Evolutionary conservation across 2,888 invertebrate species (phyloP).

Genomic region (Tricholauxania praeusta): DNA sequence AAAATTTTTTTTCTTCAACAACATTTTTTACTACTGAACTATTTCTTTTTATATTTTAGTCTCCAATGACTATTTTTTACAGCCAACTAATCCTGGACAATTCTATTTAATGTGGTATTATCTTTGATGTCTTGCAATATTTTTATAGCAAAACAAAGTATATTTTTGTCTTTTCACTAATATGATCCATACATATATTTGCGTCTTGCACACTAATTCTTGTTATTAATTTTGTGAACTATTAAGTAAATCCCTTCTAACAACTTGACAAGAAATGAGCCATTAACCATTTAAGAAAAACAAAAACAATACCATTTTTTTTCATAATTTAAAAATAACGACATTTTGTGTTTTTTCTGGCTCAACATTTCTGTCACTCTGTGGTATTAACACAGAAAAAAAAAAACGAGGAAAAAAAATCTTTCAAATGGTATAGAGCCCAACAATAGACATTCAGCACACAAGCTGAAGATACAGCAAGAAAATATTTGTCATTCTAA

Average conservation of each 20-base stretch:
- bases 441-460: not conserved
- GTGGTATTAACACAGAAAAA: slow-evolving; percentile 9
- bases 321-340: slow-evolving; percentile 21
- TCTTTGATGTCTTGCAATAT: too few species aligned
- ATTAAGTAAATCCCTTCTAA: slow-evolving; percentile 26
- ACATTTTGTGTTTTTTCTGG: slow-evolving; percentile 1
- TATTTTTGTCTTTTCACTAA: too few species aligned
- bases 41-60: too few species aligned
- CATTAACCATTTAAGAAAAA: slow-evolving; percentile 22
- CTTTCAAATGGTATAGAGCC: not conserved
- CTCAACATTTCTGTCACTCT: slow-evolving; percentile 16
- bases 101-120: too few species aligned
- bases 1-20: too few species aligned
- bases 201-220: slow-evolving; percentile 13
- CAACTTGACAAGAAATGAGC: slow-evolving; percentile 15
- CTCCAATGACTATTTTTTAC: too few species aligned
- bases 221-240: slow-evolving; percentile 20
- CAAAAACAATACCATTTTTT: slow-evolving; percentile 4
- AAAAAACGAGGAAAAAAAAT: not conserved
- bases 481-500: slow-evolving; percentile 37
- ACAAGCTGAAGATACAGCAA: not conserved
- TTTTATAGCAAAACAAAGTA: too few species aligned
- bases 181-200: too few species aligned
- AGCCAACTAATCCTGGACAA: too few species aligned
- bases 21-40: too few species aligned